These are phyloP conservation scores for Pedetes capensis DNA, from an alignment of 2,113 vertebrate genomes.

Conservation along the genomic window DNA sequence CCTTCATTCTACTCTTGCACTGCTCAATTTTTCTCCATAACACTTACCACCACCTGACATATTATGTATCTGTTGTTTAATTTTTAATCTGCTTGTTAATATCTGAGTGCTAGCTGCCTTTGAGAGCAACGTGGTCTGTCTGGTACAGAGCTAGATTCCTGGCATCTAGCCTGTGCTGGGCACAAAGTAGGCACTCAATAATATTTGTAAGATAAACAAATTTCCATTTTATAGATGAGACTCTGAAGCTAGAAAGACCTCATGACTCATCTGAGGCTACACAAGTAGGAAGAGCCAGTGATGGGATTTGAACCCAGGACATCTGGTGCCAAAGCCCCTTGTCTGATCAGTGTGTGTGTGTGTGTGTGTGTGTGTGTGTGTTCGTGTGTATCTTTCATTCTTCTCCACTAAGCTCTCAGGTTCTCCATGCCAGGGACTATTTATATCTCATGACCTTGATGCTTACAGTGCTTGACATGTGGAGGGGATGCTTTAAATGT, in stretches of 20 bases:
- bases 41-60: not conserved
- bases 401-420: constrained; percentile 3
- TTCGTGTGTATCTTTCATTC: not conserved
- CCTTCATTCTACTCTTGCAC: not conserved
- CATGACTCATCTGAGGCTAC: not conserved
- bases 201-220: not conserved
- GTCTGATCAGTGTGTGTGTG: not conserved
- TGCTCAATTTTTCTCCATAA: not conserved
- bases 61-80: not conserved
- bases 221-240: not conserved
- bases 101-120: not conserved
- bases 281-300: not conserved
- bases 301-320: constrained; percentile 3
- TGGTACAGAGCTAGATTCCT: not conserved
- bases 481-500: not conserved
- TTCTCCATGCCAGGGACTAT: not conserved
- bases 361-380: not conserved
- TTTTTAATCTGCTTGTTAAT: not conserved
- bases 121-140: not conserved
- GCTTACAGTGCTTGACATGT: not conserved
- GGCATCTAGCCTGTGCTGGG: not conserved
- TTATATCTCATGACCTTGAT: constrained; percentile 8
- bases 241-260: not conserved
- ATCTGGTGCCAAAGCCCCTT: not conserved
- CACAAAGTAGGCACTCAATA: not conserved